Evolutionary conservation across 1,140 invertebrate genomes (phyloP), one percentile per base, ranked within the genome.

Genomic region (Potamilus streckersoni): DNA sequence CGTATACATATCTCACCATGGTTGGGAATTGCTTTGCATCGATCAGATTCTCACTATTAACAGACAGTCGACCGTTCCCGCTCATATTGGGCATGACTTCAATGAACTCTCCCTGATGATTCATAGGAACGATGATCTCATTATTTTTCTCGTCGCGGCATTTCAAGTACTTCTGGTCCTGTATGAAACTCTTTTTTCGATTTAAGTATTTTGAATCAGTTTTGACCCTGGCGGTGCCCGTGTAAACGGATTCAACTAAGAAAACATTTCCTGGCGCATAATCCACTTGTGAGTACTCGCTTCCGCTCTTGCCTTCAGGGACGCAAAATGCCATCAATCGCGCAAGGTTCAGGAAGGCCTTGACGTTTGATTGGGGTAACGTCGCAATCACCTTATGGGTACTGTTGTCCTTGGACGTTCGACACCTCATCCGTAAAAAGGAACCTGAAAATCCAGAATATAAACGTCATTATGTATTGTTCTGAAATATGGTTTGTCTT

Each of bases 261-360:
- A 81, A 81, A 16, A 81, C 74, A 62, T 81, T 83, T 6, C 80
- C 82, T 27, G 82, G 72, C 0, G 75, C 49, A 68, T 77, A 83
- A 27, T 81, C 76, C 17, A 82, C 58, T 16, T 72, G 63, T 0
- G 78, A 76, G 60, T 73, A 80, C 31, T 78, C 68, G 15, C 75
- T 66, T 17, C 75, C 75, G 61, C 63, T 73, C 19, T 56, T 27
- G 31, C 38, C 56, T 66, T 74, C 80, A 55, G 73, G 61, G 61
- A 81, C 23, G 20, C 72, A 71, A 68, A 79, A 82, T 6, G 80
- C 79, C 6, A 74, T 67, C 4, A 81, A 67, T 59, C 77, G 66
- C 23, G 74, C 73, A 5, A 81, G 74, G 58, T 83, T 80, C 14
- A 81, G 64, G 60, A 81, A 81, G 0, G 80, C 78, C 15, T 72